Base-by-base conservation (phyloP, 2,113 vertebrate genomes). In the Corynorhinus townsendii region DNA sequence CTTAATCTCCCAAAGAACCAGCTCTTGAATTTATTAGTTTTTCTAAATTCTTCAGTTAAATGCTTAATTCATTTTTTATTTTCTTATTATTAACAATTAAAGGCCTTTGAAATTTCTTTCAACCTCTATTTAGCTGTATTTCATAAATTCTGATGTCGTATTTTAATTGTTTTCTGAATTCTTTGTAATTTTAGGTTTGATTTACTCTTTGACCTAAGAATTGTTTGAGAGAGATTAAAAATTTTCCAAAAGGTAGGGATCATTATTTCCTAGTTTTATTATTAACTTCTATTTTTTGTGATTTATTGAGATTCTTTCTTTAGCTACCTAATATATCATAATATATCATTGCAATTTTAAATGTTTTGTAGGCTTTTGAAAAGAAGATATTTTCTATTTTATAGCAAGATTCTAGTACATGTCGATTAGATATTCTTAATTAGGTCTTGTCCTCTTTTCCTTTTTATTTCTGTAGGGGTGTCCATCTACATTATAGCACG, bases 321-420 rank as follows among this genome's bases (percentile, higher is more conserved):
- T 73, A 89, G 45, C n/a, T 77, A 6, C 14, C 49, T 81, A 90
- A 75, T 84, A 88, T n/a, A 80, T 68, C 30, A 75, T 83, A 90
- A 75, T 84, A 88, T n/a, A 69, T 68, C 33, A 76, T 84, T 89
- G 69, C 20, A 94, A n/a, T 87, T 93, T 84, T 77, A 71, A 90
- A 47, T 90, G 14, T 94, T 89, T 76, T 75, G 3, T 81, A 59
- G 47, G 38, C 28, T 76, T 93, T 84, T 85, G n/a, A 79, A 93
- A 79, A 85, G 43, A 77, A 76, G 33, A 28, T 52, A 33, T 66
- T 73, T 86, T 89, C 52, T 92, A 17, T 82, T 91, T 72, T 66
- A 24, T 73, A 68, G 28, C 69, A 75, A 81, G 43, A 59, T 43
- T 86, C 15, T 5, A 22, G 40, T 40, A 35, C 81, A 54, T 66